Base-by-base conservation (phyloP, 2,888 invertebrate species). In the Drosophila melanocephala region DNA sequence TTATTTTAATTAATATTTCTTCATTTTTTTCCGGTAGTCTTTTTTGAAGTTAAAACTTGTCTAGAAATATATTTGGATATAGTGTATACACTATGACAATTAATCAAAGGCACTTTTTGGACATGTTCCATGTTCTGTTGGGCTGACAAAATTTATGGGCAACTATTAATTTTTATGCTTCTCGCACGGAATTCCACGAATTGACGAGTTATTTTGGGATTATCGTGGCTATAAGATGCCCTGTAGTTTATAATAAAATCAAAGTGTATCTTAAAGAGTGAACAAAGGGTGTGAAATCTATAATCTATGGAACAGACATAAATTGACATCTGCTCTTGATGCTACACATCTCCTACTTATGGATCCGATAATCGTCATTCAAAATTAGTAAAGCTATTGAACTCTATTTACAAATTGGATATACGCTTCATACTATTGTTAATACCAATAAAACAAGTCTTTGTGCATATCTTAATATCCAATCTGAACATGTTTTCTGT, bases 111-210 rank as follows among this genome's bases (percentile, higher is more conserved):
- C 61, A 73, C 42, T 75, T 74, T 75, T 73, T 47, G 75, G 56
- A 65, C 66, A 67, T 77, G 79, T 64, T 63, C 64, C 74, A 68
- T 78, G 80, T 74, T 77, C 63, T 64, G 66, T 72, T 59, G 22
- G 65, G 10, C 75, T 73, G 57, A 74, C 56, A 72, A 75, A 83
- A 82, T 82, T 83, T 82, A 79, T 81, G 81, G 68, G 69, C 55
- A 67, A 71, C 79, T 78, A 79, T 82, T 82, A 81, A 81, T 81
- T 80, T 79, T 81, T 68, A 81, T 81, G 78, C 35, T 69, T 56
- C 72, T 69, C 71, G 59, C 74, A 59, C 33, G 19, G 56, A 80
- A 68, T 82, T 77, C 81, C 56, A 22, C 68, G 83, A 80, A 83
- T 78, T 73, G 67, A 79, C 35, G 67, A 50, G 53, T 1, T 26